Evolutionary conservation across 2,113 vertebrate species (phyloP).

Genomic region (Aleadryas rufinucha): DNA sequence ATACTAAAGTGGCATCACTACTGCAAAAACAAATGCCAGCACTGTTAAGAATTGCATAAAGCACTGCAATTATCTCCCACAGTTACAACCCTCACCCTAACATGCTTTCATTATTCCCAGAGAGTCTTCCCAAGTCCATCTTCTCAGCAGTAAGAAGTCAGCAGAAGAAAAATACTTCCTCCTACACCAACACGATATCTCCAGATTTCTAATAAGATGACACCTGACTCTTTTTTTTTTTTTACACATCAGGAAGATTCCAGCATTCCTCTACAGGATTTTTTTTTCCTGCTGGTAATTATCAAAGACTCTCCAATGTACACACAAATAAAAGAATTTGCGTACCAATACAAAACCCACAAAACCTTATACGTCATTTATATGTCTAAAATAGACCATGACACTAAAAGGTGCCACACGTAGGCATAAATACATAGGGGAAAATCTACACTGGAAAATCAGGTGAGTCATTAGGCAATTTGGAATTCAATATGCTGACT

Average conservation of each 20-base stretch:
- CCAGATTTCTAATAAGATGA: not conserved
- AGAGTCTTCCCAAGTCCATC: not conserved
- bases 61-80: not conserved
- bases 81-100: not conserved
- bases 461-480: not conserved
- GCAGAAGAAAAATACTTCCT: not conserved
- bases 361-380: not conserved
- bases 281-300: not conserved
- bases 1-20: not conserved
- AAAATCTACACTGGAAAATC: not conserved
- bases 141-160: not conserved
- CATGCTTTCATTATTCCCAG: not conserved
- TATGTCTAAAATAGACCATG: not conserved
- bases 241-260: not conserved
- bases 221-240: not conserved
- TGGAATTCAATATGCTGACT: not conserved
- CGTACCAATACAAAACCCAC: not conserved
- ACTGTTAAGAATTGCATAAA: not conserved
- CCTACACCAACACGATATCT: not conserved
- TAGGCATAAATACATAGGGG: fast-evolving
- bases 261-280: not conserved
- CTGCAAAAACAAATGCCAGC: not conserved
- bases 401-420: fast-evolving
- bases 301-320: not conserved
- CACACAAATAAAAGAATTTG: not conserved